These are phyloP conservation scores for Drosophila equinoxialis DNA, from an alignment of 1,140 invertebrate species.

Conservation along the genomic window DNA sequence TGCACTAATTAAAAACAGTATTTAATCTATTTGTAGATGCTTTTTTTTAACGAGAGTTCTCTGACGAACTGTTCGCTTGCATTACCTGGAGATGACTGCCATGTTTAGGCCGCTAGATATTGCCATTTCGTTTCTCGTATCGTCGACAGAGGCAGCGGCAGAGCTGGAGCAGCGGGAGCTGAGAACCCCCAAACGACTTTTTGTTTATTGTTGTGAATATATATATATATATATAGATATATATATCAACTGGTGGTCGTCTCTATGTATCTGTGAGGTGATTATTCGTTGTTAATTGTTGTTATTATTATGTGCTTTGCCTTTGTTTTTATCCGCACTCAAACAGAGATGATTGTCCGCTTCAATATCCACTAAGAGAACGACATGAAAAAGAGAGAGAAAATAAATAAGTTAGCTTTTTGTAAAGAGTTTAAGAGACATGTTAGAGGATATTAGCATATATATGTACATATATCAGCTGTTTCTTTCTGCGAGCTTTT, in stretches of 20 bases:
- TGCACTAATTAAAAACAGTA: conserved; percentile 35
- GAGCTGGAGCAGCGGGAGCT: conserved; percentile 22
- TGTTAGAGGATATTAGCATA: no score
- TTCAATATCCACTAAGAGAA: conserved; percentile 33
- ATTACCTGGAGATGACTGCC: conserved; percentile 82
- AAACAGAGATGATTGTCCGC: conserved; percentile 47
- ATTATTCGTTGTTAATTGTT: conserved; percentile 19
- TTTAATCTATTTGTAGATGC: conserved; percentile 3
- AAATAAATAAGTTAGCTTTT: conserved; percentile 30
- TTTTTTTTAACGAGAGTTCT: background rate
- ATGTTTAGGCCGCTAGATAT: conserved; percentile 53
- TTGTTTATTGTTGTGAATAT: conserved; percentile 72
- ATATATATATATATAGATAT: conserved; percentile 29
- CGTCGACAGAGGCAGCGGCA: conserved; percentile 21
- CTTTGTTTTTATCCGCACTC: conserved; percentile 58
- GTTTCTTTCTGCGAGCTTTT: background rate
- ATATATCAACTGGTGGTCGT: conserved; percentile 26
- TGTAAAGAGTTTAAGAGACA: conserved; percentile 8
- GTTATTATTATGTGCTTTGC: conserved; percentile 55
- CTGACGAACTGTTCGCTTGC: conserved; percentile 66
- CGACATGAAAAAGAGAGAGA: conserved; percentile 9
- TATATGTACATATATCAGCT: no score
- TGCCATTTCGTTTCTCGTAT: conserved; percentile 58
- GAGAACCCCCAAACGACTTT: conserved; percentile 35
- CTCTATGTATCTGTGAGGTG: background rate